Conservation (phyloP, 1,140 invertebrate species). For the Drosophila subpulchrella region DNA sequence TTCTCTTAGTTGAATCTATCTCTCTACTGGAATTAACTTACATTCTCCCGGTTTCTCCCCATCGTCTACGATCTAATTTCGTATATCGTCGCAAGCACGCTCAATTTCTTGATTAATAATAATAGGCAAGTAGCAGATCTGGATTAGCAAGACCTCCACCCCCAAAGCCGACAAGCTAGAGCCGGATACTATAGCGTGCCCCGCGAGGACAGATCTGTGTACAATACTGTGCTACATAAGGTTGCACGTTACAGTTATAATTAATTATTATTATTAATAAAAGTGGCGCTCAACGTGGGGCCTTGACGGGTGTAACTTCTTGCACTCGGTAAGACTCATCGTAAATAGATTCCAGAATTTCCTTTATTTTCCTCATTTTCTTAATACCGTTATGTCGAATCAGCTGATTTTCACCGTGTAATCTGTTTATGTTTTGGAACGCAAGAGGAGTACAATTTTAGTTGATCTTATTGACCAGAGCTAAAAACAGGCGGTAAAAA, state of each 20-base stretch:
- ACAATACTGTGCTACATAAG: too few relatives aligned
- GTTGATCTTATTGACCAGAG: background rate
- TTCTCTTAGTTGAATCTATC: background rate
- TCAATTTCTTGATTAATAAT: background rate
- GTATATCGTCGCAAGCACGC: background rate
- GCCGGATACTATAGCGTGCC: too few relatives aligned
- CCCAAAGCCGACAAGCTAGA: too few relatives aligned
- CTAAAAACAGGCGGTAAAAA: background rate
- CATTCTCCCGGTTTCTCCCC: background rate
- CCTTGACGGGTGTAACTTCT: background rate
- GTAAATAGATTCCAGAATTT: background rate
- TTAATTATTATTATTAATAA: too few relatives aligned
- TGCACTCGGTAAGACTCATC: background rate
- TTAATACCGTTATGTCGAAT: background rate
- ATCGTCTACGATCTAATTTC: background rate
- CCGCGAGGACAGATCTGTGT: too few relatives aligned
- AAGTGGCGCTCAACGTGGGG: too few relatives aligned
- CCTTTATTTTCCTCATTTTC: background rate
- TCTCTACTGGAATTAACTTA: background rate
- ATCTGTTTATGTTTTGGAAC: background rate
- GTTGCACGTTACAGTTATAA: too few relatives aligned
- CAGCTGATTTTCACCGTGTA: background rate
- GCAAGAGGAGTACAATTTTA: background rate
- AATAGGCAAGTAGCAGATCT: background rate
- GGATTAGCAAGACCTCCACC: background rate